These are phyloP conservation scores for Augochlorella aurata DNA, from an alignment of 2,888 invertebrate genomes.

Conservation along the genomic window DNA sequence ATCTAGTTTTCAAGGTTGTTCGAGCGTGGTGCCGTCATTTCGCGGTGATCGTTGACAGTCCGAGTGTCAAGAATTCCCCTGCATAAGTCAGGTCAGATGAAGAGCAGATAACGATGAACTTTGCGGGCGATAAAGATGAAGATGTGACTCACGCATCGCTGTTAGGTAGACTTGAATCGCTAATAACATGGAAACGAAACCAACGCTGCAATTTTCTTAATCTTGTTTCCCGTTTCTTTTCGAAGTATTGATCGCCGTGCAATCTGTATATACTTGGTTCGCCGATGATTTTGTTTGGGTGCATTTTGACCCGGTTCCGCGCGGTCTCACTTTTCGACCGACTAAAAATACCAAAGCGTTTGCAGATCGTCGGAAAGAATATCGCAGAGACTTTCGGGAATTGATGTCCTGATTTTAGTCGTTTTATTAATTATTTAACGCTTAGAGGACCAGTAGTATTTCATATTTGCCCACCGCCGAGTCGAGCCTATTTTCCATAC, in stretches of 20 bases:
- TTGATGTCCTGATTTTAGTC: too few relatives aligned
- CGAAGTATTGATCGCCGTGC: neutral
- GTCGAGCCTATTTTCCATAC: too few relatives aligned
- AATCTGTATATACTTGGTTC: neutral
- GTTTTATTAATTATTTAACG: too few relatives aligned
- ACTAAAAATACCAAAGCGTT: too few relatives aligned
- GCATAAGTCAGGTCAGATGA: constrained; percentile 1
- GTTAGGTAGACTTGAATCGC: neutral
- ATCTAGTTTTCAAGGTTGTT: neutral
- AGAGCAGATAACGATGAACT: constrained; percentile 8
- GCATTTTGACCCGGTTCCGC: too few relatives aligned
- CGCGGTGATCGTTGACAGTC: neutral
- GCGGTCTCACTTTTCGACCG: too few relatives aligned
- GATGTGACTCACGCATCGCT: neutral
- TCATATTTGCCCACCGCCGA: too few relatives aligned
- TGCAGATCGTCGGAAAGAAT: too few relatives aligned
- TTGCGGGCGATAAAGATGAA: neutral
- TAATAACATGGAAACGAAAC: neutral
- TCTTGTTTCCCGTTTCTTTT: neutral
- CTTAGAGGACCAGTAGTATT: too few relatives aligned
- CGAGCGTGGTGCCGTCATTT: neutral
- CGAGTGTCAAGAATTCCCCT: neutral
- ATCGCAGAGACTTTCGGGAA: too few relatives aligned
- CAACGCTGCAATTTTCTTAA: neutral
- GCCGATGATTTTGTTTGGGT: neutral